These are phyloP conservation scores for Peribatodes rhomboidaria DNA, from an alignment of 2,888 invertebrate genomes.

Conservation along the genomic window DNA sequence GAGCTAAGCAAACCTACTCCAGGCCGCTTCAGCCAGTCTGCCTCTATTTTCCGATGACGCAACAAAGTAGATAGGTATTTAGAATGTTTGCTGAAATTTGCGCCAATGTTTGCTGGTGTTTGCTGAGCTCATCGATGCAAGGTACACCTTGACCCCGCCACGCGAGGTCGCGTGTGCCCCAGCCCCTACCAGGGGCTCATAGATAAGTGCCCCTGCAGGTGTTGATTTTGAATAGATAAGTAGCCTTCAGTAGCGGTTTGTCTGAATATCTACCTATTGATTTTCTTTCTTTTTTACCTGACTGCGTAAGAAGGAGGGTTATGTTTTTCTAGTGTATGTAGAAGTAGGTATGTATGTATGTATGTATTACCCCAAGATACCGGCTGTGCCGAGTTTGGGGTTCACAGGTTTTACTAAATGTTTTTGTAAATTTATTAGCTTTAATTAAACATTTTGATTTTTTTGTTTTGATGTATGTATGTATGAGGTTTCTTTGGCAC, in stretches of 20 bases:
- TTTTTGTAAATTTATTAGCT: too few relatives aligned
- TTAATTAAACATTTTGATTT: too few relatives aligned
- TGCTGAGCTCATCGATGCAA: conserved; percentile 64
- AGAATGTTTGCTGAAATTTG: conserved; percentile 10
- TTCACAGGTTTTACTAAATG: too few relatives aligned
- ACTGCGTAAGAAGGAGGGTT: too few relatives aligned
- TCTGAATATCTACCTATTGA: neutral
- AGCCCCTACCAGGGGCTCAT: conserved; percentile 58
- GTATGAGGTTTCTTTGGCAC: too few relatives aligned
- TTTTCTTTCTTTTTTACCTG: too few relatives aligned
- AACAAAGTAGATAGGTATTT: conserved; percentile 19
- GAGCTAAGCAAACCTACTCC: conserved; percentile 23
- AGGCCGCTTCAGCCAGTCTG: conserved; percentile 16
- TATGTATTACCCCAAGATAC: too few relatives aligned
- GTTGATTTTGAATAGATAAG: conserved; percentile 31
- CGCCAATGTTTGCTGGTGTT: conserved; percentile 45
- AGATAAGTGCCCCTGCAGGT: conserved; percentile 48
- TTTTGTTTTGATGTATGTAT: too few relatives aligned
- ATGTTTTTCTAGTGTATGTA: too few relatives aligned
- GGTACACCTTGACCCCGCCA: conserved; percentile 69
- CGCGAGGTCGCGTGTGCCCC: conserved; percentile 71
- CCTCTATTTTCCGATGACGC: conserved; percentile 36
- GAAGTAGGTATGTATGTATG: too few relatives aligned
- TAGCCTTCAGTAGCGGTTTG: conserved; percentile 2
- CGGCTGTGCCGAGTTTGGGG: too few relatives aligned